Conservation (phyloP, 1,140 invertebrate genomes). For the Zophobas morio region DNA sequence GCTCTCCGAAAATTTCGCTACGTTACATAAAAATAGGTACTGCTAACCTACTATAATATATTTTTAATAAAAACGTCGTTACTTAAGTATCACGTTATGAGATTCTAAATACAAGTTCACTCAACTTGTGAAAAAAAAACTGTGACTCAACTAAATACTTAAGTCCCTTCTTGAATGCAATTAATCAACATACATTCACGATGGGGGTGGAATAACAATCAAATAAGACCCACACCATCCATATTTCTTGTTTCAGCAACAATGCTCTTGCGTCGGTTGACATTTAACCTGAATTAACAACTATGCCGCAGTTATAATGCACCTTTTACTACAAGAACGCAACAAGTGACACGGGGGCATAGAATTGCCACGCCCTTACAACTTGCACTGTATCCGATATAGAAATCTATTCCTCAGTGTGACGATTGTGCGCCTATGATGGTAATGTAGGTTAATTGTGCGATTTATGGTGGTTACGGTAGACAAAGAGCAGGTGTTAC, state of each 20-base stretch:
- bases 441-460: conserved; percentile 10
- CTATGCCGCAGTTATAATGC: conserved; percentile 14
- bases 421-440: neutral
- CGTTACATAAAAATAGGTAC: too few relatives aligned
- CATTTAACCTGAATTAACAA: conserved; percentile 45
- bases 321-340: conserved; percentile 41
- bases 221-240: conserved; percentile 4
- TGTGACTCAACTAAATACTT: too few relatives aligned
- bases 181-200: too few relatives aligned
- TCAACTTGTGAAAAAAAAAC: too few relatives aligned
- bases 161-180: too few relatives aligned
- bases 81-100: too few relatives aligned
- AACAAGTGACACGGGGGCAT: conserved; percentile 34
- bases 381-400: conserved; percentile 14
- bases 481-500: conserved; percentile 9
- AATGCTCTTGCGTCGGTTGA: conserved; percentile 19
- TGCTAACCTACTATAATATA: too few relatives aligned
- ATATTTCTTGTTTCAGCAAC: conserved; percentile 24
- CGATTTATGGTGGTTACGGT: conserved; percentile 19
- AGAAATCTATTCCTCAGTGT: neutral
- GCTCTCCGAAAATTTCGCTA: too few relatives aligned
- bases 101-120: too few relatives aligned
- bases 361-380: conserved; percentile 40
- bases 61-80: too few relatives aligned
- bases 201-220: neutral